phyloP scores from a whole-genome alignment of 2,113 vertebrate species.

The Pycnonotus jocosus region DNA sequence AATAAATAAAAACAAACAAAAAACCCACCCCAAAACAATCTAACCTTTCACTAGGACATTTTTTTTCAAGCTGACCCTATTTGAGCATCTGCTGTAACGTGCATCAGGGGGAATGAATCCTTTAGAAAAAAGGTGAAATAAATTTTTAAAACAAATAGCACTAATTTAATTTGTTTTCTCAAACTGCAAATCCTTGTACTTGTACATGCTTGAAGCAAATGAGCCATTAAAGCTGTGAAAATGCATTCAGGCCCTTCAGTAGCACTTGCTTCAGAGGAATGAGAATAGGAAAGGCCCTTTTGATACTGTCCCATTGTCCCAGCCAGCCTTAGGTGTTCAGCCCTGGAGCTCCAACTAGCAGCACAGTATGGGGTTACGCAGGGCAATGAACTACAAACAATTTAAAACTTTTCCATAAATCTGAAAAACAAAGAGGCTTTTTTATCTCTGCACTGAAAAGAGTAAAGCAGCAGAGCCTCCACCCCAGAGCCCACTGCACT shows the following conservation, averaged over 20 bases:
- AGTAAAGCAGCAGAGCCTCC: background rate
- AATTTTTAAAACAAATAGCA: background rate
- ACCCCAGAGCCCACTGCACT: background rate
- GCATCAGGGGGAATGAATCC: background rate
- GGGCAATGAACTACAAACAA: background rate
- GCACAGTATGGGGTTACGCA: background rate
- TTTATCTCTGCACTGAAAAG: conserved; percentile 13
- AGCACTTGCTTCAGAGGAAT: background rate
- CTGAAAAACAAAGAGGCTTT: conserved; percentile 42
- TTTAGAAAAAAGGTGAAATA: background rate
- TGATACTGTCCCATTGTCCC: background rate
- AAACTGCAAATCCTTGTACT: conserved; percentile 8
- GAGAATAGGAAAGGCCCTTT: background rate
- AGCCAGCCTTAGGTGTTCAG: background rate
- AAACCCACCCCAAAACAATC: too few relatives aligned
- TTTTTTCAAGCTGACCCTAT: background rate
- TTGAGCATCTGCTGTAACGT: background rate
- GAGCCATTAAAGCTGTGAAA: conserved; percentile 14
- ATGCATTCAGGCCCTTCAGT: background rate
- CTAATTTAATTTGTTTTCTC: conserved; percentile 59
- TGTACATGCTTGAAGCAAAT: background rate
- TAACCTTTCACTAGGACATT: background rate
- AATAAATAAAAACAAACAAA: background rate
- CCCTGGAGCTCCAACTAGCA: background rate
- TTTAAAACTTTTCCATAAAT: conserved; percentile 47